Base-by-base conservation (phyloP, 2,888 invertebrate genomes). In the Cynaeus angustus region DNA sequence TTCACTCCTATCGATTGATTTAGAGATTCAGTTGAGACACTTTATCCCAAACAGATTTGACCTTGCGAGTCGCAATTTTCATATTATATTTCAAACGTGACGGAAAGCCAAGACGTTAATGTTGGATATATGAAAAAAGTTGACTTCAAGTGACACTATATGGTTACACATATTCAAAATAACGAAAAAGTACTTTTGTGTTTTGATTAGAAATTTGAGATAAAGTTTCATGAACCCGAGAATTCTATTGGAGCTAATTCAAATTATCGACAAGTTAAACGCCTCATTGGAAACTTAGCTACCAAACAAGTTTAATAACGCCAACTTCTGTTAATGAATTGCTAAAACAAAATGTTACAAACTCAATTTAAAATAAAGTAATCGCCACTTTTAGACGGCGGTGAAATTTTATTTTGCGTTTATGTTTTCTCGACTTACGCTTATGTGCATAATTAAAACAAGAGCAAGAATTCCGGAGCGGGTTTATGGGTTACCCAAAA, bases 231-330 rank as follows among this genome's bases (percentile, higher is more conserved):
- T 45, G 26, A 58, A 66, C 43, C 61, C 46, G 37, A 45, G 45
- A 66, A 55, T 70, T 67, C 56, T 64, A 72, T 71, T 66, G 71
- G 66, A 71, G 65, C 66, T 70, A 72, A 72, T 71, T 72, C 66
- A 72, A 72, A 72, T 72, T 72, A 72, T 72, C 71, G 71, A 72
- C 71, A 71, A 72, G 68, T 72, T 72, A 68, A 71, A 72, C 66
- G 70, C 68, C 55, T 72, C 65, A 68, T 70, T 72, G 70, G 70
- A 71, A 70, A 72, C 55, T 59, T 64, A 61, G 64, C 67, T 68
- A 68, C 46, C 64, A 73, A 70, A 71, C 53, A 68, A 68, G 37
- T 68, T 68, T 68, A 68, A 68, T 53, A 70, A 70, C 66, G 37
- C 59, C 53, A 70, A 66, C 46, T 66, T 70, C 66, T 70, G 37